Evolutionary conservation across 2,888 invertebrate species (phyloP).

Genomic region (Drosophila anomelani): DNA sequence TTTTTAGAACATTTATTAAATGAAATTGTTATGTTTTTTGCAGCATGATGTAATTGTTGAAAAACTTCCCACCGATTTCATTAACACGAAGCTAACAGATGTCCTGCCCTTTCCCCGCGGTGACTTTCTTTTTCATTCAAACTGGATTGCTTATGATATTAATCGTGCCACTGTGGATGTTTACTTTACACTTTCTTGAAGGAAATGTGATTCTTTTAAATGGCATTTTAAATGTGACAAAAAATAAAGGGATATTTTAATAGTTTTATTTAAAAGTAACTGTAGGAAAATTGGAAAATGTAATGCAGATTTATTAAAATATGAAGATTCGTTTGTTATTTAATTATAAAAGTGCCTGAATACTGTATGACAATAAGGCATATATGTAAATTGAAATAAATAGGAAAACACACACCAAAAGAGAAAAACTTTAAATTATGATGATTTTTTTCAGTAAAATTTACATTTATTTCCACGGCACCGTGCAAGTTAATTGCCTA

Average conservation of each 20-base stretch:
- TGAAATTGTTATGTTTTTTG: neutral
- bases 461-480: neutral
- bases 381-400: too few species aligned
- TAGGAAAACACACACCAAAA: too few species aligned
- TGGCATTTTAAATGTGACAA: too few species aligned
- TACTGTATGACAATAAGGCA: too few species aligned
- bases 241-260: too few species aligned
- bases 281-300: neutral
- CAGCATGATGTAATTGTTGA: constrained; percentile 34
- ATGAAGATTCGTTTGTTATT: too few species aligned
- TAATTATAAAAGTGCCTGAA: too few species aligned
- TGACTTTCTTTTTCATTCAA: constrained; percentile 18
- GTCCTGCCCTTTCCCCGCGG: constrained; percentile 28
- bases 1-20: neutral
- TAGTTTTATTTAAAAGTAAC: neutral
- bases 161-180: neutral
- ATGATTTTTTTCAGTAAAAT: neutral
- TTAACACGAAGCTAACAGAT: constrained; percentile 10
- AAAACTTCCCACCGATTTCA: constrained; percentile 20
- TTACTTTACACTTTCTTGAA: constrained; percentile 1
- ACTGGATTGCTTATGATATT: neutral
- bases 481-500: too few species aligned
- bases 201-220: too few species aligned
- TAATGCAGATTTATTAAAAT: neutral
- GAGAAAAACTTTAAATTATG: too few species aligned